Evolutionary conservation across 2,797 vertebrate genomes (phyloP).

Genomic region (Erithacus rubecula): DNA sequence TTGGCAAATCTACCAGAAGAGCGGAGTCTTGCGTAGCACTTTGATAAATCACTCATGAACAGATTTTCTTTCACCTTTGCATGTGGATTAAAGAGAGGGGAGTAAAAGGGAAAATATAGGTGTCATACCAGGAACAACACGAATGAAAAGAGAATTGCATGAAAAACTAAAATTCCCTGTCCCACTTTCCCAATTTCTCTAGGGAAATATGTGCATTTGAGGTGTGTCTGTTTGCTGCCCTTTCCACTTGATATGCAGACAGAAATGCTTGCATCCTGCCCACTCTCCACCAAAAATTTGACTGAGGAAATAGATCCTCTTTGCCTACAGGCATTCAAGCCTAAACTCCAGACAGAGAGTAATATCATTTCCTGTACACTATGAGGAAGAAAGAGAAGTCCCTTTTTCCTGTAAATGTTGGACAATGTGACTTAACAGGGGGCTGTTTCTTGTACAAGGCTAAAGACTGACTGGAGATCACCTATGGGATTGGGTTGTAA

Average conservation of each 20-base stretch:
- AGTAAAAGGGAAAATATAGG: not conserved
- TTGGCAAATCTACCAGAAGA: not conserved
- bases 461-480: not conserved
- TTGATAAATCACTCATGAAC: not conserved
- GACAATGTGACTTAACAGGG: not conserved
- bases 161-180: not conserved
- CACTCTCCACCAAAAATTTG: not conserved
- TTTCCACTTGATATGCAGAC: rapidly evolving
- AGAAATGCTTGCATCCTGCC: not conserved
- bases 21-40: not conserved
- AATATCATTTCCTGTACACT: not conserved
- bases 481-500: not conserved
- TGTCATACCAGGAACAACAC: not conserved
- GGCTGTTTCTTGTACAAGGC: not conserved
- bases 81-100: not conserved
- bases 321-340: not conserved
- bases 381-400: not conserved
- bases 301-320: not conserved
- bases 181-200: not conserved
- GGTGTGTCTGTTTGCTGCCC: not conserved
- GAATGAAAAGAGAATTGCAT: not conserved
- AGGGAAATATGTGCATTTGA: not conserved
- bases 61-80: constrained; percentile 10
- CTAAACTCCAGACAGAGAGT: not conserved
- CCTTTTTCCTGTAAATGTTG: not conserved